phyloP scores from a whole-genome alignment of 2,113 vertebrate species.

The Onychorhynchus coronatus region DNA sequence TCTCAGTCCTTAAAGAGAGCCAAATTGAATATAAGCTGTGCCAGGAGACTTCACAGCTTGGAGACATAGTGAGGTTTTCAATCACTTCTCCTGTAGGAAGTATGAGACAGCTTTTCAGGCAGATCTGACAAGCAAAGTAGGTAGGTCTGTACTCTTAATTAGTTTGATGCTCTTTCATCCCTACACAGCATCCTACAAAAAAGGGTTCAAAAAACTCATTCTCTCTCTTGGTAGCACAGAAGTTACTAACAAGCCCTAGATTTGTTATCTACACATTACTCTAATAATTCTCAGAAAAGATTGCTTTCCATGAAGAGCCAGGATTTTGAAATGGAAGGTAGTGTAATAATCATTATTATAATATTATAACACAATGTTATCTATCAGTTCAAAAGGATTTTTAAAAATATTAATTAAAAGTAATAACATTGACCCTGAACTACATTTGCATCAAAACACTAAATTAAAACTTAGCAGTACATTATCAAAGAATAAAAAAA shows the following conservation, averaged over 20 bases:
- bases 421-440: neutral
- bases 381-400: neutral
- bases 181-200: neutral
- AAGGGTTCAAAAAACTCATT: neutral
- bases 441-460: neutral
- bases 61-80: neutral
- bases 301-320: neutral
- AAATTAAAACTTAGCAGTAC: neutral
- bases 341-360: neutral
- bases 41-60: neutral
- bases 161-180: neutral
- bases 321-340: neutral
- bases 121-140: neutral
- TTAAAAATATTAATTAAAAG: neutral
- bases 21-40: neutral
- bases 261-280: neutral
- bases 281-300: neutral
- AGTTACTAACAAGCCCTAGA: neutral
- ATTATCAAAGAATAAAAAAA: neutral
- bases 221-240: neutral
- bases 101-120: neutral
- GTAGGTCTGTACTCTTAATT: neutral
- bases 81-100: neutral
- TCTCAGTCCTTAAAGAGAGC: neutral
- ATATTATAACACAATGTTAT: neutral